Conservation (phyloP, 2,113 vertebrate genomes). For the Pseudopipra pipra region DNA sequence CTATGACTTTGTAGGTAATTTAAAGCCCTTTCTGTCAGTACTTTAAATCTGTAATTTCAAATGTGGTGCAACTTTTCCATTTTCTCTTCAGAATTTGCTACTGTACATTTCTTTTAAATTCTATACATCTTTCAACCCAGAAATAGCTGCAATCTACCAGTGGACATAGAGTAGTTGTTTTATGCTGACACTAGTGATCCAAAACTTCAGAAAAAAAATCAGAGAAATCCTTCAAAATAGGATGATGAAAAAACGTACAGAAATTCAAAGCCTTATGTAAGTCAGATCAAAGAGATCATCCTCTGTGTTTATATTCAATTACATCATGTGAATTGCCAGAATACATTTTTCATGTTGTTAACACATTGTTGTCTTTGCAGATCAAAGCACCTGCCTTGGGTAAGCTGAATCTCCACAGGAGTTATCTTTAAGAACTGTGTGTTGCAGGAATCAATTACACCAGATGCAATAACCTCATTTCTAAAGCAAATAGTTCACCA, state of each 20-base stretch:
- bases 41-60: background rate
- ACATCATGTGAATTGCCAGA: background rate
- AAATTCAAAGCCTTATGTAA: background rate
- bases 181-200: background rate
- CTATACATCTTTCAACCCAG: background rate
- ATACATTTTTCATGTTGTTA: background rate
- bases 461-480: slow-evolving; percentile 16
- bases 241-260: background rate
- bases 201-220: background rate
- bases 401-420: background rate
- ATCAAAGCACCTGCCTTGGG: slow-evolving; percentile 30
- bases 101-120: background rate
- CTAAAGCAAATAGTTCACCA: background rate
- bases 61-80: background rate
- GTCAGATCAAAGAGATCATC: background rate
- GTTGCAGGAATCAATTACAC: background rate
- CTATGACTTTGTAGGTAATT: background rate
- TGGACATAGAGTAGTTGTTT: background rate
- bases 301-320: background rate
- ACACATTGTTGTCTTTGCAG: background rate
- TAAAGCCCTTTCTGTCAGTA: background rate
- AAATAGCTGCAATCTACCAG: background rate
- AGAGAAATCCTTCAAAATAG: background rate
- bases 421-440: background rate
- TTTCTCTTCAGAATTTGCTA: background rate